Evolutionary conservation across 2,797 vertebrate genomes (phyloP).

Genomic region (Threskiornis aethiopicus): DNA sequence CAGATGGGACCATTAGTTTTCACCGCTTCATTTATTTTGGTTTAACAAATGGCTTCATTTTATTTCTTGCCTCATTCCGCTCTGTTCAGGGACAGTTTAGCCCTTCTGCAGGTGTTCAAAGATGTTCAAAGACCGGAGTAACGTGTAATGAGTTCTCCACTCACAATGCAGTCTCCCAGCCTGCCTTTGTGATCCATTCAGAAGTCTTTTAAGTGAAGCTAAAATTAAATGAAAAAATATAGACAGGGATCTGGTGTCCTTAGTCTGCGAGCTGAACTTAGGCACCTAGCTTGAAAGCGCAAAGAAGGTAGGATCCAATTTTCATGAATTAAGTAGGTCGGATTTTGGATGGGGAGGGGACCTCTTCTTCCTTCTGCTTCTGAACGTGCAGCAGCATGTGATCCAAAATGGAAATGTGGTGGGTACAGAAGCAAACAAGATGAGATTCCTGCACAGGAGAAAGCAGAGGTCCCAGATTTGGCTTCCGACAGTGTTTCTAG

Average conservation of each 20-base stretch:
- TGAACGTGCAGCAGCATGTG: rapidly evolving
- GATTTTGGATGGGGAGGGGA: background rate
- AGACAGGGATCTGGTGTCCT: background rate
- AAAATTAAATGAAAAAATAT: background rate
- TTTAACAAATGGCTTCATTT: slow-evolving; percentile 42
- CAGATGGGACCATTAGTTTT: slow-evolving; percentile 41
- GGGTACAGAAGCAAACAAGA: background rate
- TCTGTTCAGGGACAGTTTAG: background rate
- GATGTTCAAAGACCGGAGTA: slow-evolving; percentile 2
- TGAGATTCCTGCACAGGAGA: background rate
- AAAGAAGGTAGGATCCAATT: background rate
- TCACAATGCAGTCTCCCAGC: background rate
- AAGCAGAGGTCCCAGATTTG: background rate
- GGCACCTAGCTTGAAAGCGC: background rate
- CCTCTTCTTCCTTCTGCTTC: background rate
- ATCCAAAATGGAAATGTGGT: background rate
- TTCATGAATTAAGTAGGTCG: background rate
- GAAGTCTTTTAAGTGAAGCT: background rate
- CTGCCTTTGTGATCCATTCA: background rate
- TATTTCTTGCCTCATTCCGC: slow-evolving; percentile 8
- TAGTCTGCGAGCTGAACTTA: background rate
- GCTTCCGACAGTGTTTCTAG: background rate
- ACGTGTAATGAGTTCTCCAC: background rate
- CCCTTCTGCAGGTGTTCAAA: slow-evolving; percentile 33
- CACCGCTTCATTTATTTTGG: slow-evolving; percentile 16